These are phyloP conservation scores for Lutjanus argentimaculatus DNA, from an alignment of 2,797 vertebrate genomes.

Conservation along the genomic window DNA sequence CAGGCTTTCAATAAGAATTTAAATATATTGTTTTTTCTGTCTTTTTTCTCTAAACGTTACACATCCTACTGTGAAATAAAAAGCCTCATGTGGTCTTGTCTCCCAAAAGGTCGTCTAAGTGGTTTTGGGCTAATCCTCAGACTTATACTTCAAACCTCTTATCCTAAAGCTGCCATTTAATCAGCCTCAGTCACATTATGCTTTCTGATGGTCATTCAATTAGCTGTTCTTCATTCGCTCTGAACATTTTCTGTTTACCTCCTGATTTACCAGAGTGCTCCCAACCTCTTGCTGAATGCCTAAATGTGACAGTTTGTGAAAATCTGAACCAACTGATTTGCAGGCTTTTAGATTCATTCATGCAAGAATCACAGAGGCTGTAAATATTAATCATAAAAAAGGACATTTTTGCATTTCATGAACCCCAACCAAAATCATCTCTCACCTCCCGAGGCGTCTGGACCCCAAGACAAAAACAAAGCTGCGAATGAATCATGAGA, in stretches of 20 bases:
- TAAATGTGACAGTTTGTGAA: neutral
- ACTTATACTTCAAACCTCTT: neutral
- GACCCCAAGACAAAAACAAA: neutral
- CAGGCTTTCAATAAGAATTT: neutral
- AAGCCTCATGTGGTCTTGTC: neutral
- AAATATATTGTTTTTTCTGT: neutral
- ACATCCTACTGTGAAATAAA: neutral
- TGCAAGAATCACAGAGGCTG: neutral
- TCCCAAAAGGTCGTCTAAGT: neutral
- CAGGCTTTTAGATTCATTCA: constrained; percentile 3
- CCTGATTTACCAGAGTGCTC: neutral
- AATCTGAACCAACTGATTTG: neutral
- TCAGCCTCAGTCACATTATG: neutral
- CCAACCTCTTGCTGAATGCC: neutral
- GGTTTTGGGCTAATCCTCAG: neutral
- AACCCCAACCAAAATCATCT: neutral
- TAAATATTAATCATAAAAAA: neutral
- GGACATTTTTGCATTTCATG: constrained; percentile 18
- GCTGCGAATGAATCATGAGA: constrained; percentile 2
- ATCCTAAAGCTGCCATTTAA: neutral
- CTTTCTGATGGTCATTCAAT: neutral
- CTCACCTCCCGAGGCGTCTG: neutral
- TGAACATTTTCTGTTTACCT: neutral
- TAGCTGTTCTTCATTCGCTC: neutral
- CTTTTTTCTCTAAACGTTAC: neutral